Percentiles rank a stretch among this genome's conserved stretches.
Conservation (phyloP, 1,140 invertebrate genomes). For the Oncopodura yosiiana region DNA sequence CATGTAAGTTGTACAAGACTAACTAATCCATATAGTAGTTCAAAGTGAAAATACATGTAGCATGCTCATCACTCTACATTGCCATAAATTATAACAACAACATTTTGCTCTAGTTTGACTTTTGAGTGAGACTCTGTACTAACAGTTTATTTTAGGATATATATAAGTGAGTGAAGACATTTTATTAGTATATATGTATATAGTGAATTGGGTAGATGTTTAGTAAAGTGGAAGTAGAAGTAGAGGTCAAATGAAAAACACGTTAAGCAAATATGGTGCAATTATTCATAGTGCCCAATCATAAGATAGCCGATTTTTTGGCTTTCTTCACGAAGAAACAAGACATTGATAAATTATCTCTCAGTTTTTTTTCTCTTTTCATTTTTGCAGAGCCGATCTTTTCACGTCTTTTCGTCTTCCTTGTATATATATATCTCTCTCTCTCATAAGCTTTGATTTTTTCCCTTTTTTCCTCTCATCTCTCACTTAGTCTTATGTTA, state of each 20-base stretch:
- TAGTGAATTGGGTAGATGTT: not conserved
- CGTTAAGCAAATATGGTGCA: conserved; percentile 21
- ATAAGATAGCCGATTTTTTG: not conserved
- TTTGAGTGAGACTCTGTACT: no score
- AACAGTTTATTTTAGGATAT: no score
- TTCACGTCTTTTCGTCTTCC: conserved; percentile 5
- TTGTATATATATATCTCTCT: not conserved
- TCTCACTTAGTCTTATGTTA: no score
- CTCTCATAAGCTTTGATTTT: not conserved
- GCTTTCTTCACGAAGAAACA: no score
- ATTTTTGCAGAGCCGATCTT: conserved; percentile 1
- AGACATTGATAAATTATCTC: conserved; percentile 24
- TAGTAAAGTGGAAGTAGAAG: conserved; percentile 2
- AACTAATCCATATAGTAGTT: no score
- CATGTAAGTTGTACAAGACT: no score
- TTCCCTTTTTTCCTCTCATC: not conserved
- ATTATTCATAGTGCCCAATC: conserved; percentile 10
- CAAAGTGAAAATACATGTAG: no score
- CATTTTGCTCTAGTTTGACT: no score
- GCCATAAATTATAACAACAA: no score
- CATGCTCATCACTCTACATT: no score
- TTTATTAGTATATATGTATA: not conserved
- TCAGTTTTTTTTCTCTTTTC: not conserved
- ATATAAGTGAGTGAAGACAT: no score
- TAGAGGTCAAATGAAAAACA: conserved; percentile 16